phyloP scores from a whole-genome alignment of 1,140 invertebrate genomes.

The Eriosoma lanigerum region DNA sequence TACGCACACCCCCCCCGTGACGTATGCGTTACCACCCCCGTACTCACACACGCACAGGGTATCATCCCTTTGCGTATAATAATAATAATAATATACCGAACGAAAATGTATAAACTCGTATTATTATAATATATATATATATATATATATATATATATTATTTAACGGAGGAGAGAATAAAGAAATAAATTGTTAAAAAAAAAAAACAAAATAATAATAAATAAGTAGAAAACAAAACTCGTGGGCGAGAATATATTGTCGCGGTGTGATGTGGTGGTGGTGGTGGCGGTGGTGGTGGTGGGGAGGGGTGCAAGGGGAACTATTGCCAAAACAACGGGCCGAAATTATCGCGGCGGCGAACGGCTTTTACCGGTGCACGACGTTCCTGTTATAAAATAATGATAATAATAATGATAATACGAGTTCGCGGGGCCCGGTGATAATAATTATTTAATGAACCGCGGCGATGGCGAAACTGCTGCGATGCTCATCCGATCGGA shows the following conservation, averaged over 20 bases:
- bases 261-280: no score
- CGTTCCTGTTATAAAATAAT: not conserved
- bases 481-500: constrained; percentile 27
- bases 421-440: not conserved
- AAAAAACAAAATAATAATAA: no score
- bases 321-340: constrained; percentile 17
- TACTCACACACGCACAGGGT: not conserved
- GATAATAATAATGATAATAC: no score
- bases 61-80: constrained; percentile 4
- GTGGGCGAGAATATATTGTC: no score
- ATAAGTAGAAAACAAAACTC: not conserved
- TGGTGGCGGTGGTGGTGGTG: no score
- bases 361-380: constrained; percentile 23
- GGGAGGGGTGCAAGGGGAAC: no score
- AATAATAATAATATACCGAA: not conserved
- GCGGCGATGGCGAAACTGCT: constrained; percentile 13
- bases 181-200: not conserved
- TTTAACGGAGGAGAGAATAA: not conserved
- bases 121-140: no score
- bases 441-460: constrained; percentile 42
- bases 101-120: not conserved
- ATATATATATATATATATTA: no score
- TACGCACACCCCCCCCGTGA: constrained; percentile 11
- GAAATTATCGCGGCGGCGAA: constrained; percentile 18
- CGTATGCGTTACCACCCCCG: constrained; percentile 32